Evolutionary conservation across 2,888 invertebrate genomes (phyloP).

Genomic region (Calephelis perditalis): DNA sequence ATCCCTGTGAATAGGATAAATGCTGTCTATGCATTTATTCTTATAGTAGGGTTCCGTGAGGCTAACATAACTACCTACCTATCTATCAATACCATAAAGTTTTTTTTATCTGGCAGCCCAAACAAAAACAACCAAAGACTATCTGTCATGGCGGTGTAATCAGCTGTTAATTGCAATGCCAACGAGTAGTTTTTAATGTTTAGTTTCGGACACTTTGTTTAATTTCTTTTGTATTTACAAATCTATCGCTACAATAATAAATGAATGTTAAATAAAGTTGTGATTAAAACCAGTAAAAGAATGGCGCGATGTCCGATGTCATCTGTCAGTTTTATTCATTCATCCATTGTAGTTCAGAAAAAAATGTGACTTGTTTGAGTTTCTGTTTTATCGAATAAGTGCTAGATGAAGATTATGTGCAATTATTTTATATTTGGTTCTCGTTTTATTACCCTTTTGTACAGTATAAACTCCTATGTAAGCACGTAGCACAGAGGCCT

Average conservation of each 20-base stretch:
- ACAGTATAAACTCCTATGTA: constrained; percentile 35
- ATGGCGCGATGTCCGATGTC: constrained; percentile 74
- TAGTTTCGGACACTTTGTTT: constrained; percentile 35
- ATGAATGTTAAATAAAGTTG: constrained; percentile 31
- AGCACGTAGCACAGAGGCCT: constrained; percentile 40
- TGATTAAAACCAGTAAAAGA: constrained; percentile 40
- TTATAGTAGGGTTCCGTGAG: no score
- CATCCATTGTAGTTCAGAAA: constrained; percentile 72
- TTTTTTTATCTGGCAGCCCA: constrained; percentile 4
- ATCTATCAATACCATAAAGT: background rate
- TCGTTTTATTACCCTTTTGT: constrained; percentile 40
- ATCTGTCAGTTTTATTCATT: constrained; percentile 67
- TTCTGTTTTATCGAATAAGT: constrained; percentile 60
- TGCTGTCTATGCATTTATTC: no score
- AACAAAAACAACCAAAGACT: constrained; percentile 34
- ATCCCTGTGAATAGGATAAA: no score
- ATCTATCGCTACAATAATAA: constrained; percentile 29
- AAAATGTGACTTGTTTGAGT: constrained; percentile 72
- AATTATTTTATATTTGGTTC: constrained; percentile 44
- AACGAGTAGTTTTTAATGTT: constrained; percentile 49
- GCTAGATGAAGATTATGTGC: constrained; percentile 51
- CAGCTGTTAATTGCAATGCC: constrained; percentile 74
- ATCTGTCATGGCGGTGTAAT: constrained; percentile 72
- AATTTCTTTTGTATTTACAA: constrained; percentile 34
- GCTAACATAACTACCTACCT: no score